These are phyloP conservation scores for Apogon talboti DNA, from an alignment of 2,797 vertebrate genomes.

Conservation along the genomic window DNA sequence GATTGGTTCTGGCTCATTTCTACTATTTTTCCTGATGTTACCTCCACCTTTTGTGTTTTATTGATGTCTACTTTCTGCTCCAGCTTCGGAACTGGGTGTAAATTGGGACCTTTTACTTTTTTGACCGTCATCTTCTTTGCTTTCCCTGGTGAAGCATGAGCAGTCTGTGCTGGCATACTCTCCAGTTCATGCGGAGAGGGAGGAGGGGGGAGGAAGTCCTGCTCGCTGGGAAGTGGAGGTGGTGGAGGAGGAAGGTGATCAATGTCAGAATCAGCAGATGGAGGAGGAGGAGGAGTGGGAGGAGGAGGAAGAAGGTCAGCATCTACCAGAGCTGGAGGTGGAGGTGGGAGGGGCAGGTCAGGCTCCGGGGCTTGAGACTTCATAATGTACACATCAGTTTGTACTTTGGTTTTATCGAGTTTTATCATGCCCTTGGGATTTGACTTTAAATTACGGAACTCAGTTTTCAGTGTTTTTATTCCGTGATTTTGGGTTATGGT, in stretches of 20 bases:
- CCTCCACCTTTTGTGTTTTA: constrained; percentile 55
- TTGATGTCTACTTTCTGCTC: constrained; percentile 76
- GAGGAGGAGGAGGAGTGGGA: constrained; percentile 74
- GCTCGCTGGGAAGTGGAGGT: constrained; percentile 64
- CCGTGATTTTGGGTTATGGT: constrained; percentile 84
- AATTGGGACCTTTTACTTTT: constrained; percentile 74
- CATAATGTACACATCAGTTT: constrained; percentile 73
- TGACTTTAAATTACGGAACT: constrained; percentile 83
- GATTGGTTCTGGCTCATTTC: constrained; percentile 59
- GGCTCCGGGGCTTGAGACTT: constrained; percentile 69
- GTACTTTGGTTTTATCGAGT: constrained; percentile 77
- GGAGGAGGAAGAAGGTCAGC: constrained; percentile 75
- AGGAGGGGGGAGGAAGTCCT: constrained; percentile 80
- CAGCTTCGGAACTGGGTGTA: constrained; percentile 82
- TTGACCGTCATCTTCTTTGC: constrained; percentile 81
- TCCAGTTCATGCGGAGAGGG: constrained; percentile 84
- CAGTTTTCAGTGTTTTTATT: constrained; percentile 82
- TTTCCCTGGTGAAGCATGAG: constrained; percentile 67
- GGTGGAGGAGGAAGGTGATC: constrained; percentile 80
- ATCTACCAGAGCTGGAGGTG: constrained; percentile 84
- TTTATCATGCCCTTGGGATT: constrained; percentile 76
- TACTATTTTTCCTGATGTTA: constrained; percentile 41
- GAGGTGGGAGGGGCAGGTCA: constrained; percentile 87
- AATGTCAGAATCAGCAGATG: constrained; percentile 77
- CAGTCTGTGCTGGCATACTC: constrained; percentile 64